These are phyloP conservation scores for Dinothrombium tinctorium DNA, from an alignment of 1,140 invertebrate species.

Conservation along the genomic window DNA sequence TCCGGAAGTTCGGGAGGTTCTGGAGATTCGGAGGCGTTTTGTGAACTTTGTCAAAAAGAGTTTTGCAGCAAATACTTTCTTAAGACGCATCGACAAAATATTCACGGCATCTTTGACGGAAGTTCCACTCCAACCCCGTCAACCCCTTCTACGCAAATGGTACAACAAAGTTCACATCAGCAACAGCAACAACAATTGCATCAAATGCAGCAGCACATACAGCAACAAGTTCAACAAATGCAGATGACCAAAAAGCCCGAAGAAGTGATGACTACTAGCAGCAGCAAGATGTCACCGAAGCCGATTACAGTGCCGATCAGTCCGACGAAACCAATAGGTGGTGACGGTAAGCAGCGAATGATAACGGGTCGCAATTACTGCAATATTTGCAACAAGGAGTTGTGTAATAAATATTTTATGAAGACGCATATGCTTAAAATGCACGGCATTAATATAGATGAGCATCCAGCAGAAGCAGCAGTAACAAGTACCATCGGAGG, in stretches of 20 bases:
- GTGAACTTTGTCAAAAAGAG: conserved; percentile 33
- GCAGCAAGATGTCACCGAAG: neutral
- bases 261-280: too few species aligned
- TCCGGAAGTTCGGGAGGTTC: conserved; percentile 19
- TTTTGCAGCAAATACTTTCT: conserved; percentile 33
- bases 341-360: conserved; percentile 22
- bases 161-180: conserved; percentile 1
- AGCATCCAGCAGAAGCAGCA: conserved; percentile 26
- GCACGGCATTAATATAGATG: conserved; percentile 77
- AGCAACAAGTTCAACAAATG: neutral
- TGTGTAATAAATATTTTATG: conserved; percentile 99
- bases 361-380: conserved; percentile 52
- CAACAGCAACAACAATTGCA: neutral
- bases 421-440: conserved; percentile 98
- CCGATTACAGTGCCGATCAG: neutral
- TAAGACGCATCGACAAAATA: conserved; percentile 32
- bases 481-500: conserved; percentile 69
- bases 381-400: conserved; percentile 96
- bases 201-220: neutral
- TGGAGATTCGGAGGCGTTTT: conserved; percentile 18
- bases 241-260: neutral
- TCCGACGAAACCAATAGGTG: conserved; percentile 6
- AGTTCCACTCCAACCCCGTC: conserved; percentile 4
- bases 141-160: neutral
- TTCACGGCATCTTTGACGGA: conserved; percentile 21